phyloP scores from a whole-genome alignment of 2,888 invertebrate genomes.

The Andrena trimmerana region DNA sequence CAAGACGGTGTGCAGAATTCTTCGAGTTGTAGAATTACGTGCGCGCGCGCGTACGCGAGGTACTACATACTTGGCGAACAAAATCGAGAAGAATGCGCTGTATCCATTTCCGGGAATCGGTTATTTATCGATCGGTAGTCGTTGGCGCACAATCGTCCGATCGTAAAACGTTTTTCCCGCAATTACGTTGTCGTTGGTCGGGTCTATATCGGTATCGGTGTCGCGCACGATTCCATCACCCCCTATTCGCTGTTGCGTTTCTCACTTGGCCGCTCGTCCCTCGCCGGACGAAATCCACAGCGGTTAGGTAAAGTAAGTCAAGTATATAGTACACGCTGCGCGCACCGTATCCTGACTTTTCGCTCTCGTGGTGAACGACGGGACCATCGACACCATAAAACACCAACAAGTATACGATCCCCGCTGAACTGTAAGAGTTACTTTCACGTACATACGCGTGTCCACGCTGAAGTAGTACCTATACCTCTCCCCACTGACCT shows the following conservation, averaged over 20 bases:
- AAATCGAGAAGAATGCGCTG: not conserved
- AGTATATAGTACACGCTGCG: not conserved
- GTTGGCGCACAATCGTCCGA: not conserved
- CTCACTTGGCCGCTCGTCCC: conserved; percentile 2
- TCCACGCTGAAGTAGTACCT: conserved; percentile 49
- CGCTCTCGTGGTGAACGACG: conserved; percentile 38
- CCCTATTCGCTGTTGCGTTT: not conserved
- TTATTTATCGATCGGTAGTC: not conserved
- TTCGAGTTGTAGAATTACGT: not conserved
- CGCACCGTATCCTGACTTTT: conserved; percentile 17
- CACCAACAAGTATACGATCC: conserved; percentile 61
- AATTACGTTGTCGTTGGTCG: too few species aligned
- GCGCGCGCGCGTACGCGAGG: not conserved
- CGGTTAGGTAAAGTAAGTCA: too few species aligned
- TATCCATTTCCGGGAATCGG: too few species aligned
- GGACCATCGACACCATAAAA: conserved; percentile 56
- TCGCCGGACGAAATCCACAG: conserved; percentile 1
- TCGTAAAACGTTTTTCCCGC: not conserved
- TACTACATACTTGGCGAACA: not conserved
- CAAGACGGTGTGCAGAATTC: not conserved
- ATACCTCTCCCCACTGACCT: conserved; percentile 54
- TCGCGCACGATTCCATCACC: conserved; percentile 12
- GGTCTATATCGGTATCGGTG: not conserved
- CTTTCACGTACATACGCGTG: conserved; percentile 70
- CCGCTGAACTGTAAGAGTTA: conserved; percentile 69